Evolutionary conservation across 2,797 vertebrate genomes (phyloP).

Genomic region (Lagocephalus sceleratus): DNA sequence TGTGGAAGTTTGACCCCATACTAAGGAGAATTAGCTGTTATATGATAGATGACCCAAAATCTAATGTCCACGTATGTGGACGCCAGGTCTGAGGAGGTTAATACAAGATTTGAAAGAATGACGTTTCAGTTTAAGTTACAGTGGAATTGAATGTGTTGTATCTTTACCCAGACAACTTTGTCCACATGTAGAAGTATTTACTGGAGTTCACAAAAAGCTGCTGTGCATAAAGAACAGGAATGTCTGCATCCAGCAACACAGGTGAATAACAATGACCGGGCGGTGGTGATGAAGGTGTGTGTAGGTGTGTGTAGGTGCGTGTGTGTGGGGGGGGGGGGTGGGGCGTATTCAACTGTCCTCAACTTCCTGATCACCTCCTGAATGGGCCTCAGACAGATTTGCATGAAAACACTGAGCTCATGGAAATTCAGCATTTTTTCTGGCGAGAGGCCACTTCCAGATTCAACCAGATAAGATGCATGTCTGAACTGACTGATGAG

Average conservation of each 20-base stretch:
- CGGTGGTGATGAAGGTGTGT: neutral
- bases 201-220: too few species aligned
- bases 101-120: too few species aligned
- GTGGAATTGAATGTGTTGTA: too few species aligned
- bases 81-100: too few species aligned
- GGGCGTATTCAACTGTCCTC: constrained; percentile 25
- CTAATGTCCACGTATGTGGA: too few species aligned
- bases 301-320: too few species aligned
- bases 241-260: constrained; percentile 27
- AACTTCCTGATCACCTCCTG: constrained; percentile 39
- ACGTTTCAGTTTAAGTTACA: too few species aligned
- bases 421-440: constrained; percentile 44
- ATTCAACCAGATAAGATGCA: constrained; percentile 33
- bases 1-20: too few species aligned
- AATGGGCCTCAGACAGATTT: constrained; percentile 46
- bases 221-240: constrained; percentile 15
- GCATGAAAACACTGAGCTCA: constrained; percentile 42
- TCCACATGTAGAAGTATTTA: too few species aligned
- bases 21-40: too few species aligned
- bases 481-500: constrained; percentile 25
- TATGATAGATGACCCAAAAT: too few species aligned
- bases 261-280: constrained; percentile 37
- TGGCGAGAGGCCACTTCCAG: constrained; percentile 52
- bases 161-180: too few species aligned
- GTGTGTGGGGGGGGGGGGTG: neutral